A percentile compares a stretch with the other conserved stretches of the same genome.
These are phyloP conservation scores for Zaprionus nigranus DNA, from an alignment of 1,140 invertebrate genomes.

Conservation along the genomic window DNA sequence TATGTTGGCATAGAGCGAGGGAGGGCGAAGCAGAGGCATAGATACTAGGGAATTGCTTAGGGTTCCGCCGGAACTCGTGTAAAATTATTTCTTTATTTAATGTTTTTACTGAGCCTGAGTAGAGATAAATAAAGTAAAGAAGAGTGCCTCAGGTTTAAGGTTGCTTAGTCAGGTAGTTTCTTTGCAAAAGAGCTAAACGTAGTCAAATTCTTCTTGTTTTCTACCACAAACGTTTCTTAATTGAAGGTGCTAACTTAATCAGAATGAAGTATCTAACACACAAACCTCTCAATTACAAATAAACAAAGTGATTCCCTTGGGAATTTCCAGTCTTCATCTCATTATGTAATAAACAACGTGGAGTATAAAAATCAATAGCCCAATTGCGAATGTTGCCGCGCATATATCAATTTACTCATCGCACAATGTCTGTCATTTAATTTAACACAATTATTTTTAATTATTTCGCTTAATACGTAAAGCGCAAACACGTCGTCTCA, in stretches of 20 bases:
- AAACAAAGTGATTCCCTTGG: too few relatives aligned
- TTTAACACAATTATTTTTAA: conserved; percentile 45
- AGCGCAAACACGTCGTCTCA: conserved; percentile 47
- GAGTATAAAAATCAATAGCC: background rate
- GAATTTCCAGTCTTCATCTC: background rate
- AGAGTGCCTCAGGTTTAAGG: background rate
- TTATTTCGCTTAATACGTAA: conserved; percentile 45
- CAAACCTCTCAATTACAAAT: too few relatives aligned
- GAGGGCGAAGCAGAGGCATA: too few relatives aligned
- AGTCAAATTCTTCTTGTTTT: too few relatives aligned
- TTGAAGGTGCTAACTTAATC: too few relatives aligned
- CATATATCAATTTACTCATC: conserved; percentile 12
- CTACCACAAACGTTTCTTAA: too few relatives aligned
- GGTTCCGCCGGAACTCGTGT: conserved; percentile 10
- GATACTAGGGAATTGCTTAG: background rate
- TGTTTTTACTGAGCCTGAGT: background rate
- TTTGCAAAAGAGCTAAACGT: too few relatives aligned
- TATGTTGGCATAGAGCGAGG: conserved; percentile 9
- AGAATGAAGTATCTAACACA: too few relatives aligned
- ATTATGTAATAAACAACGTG: background rate
- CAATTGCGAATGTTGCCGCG: background rate
- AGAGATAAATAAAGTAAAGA: background rate
- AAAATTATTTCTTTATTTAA: conserved; percentile 5
- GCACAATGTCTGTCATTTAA: conserved; percentile 1
- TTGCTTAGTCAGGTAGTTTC: background rate